Conservation (phyloP, 2,888 invertebrate genomes). For the Lasioglossum marginatum region DNA sequence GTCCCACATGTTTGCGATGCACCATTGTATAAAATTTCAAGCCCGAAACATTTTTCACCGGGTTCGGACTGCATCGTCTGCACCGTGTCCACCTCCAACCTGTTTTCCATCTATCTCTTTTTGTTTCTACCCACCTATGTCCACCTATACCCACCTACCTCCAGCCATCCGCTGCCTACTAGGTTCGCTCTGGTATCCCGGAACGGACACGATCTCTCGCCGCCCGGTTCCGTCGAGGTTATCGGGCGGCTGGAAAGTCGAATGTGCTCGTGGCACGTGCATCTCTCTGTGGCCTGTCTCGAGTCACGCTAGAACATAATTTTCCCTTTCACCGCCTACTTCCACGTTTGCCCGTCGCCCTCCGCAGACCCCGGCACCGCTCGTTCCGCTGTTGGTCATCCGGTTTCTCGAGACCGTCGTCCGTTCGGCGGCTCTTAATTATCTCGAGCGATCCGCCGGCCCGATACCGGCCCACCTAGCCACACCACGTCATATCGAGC, state of each 20-base stretch:
- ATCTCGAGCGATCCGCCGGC: slow-evolving; percentile 3
- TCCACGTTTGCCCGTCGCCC: neutral
- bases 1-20: neutral
- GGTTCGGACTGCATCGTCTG: neutral
- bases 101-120: neutral
- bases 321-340: slow-evolving; percentile 65
- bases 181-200: slow-evolving; percentile 3
- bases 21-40: neutral
- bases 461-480: neutral
- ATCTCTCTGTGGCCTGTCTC: slow-evolving; percentile 31
- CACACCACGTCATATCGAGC: neutral
- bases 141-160: slow-evolving; percentile 12
- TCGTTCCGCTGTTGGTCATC: slow-evolving; percentile 25
- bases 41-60: neutral
- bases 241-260: slow-evolving; percentile 43
- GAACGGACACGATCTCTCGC: neutral
- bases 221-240: slow-evolving; percentile 28
- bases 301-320: slow-evolving; percentile 39
- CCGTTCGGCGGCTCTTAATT: slow-evolving; percentile 40
- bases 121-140: neutral
- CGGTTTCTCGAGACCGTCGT: slow-evolving; percentile 37
- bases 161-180: neutral
- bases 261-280: slow-evolving; percentile 40
- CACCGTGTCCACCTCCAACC: slow-evolving; percentile 2
- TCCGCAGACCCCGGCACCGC: neutral